phyloP scores from a whole-genome alignment of 2,113 vertebrate genomes.

The Laticauda colubrina region DNA sequence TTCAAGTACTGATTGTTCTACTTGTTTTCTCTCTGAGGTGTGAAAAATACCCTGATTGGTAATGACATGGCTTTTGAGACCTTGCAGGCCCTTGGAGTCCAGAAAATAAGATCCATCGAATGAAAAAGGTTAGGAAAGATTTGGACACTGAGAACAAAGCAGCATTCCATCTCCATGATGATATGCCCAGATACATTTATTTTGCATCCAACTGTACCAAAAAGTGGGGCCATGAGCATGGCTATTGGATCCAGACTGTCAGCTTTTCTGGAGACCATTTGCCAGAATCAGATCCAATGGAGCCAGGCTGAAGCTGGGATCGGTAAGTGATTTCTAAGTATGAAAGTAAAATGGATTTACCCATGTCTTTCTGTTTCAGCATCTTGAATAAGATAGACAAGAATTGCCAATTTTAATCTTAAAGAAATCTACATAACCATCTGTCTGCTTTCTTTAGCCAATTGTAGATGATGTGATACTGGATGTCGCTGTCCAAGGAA shows the following conservation, averaged over 20 bases:
- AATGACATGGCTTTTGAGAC: conserved; percentile 84
- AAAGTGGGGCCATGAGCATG: conserved; percentile 84
- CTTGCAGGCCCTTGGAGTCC: conserved; percentile 75
- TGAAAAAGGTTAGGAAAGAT: conserved; percentile 80
- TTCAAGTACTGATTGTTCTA: not conserved
- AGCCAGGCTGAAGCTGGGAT: conserved; percentile 88
- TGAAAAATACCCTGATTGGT: conserved; percentile 81
- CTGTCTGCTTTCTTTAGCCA: not conserved
- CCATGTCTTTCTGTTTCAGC: not conserved
- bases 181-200: conserved; percentile 83
- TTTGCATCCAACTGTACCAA: conserved; percentile 83
- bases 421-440: not conserved
- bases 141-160: conserved; percentile 81
- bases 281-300: conserved; percentile 77
- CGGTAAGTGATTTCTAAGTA: conserved; percentile 72
- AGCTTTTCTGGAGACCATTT: conserved; percentile 83
- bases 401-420: not conserved
- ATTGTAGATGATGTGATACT: not conserved
- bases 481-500: no score
- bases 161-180: conserved; percentile 71
- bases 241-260: conserved; percentile 84
- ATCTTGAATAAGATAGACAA: not conserved
- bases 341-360: not conserved
- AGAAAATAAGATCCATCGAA: conserved; percentile 72
- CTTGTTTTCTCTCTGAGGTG: conserved; percentile 66